Conservation (phyloP, 37 sponge, comb jelly and placozoan species). For the Chondrilla cf. caribensis region DNA sequence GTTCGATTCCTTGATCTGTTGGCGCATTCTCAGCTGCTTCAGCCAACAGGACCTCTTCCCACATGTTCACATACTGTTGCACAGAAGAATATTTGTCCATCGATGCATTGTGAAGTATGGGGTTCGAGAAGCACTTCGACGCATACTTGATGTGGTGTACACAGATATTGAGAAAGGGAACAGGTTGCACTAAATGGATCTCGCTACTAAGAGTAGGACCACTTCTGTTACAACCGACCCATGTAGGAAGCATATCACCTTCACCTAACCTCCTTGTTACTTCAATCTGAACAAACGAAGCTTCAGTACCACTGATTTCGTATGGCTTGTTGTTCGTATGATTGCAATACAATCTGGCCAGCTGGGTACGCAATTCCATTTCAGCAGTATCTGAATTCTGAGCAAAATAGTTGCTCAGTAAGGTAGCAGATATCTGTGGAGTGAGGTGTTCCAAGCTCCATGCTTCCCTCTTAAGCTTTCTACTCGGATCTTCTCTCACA, state of each 20-base stretch:
- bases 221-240: constrained; percentile 34
- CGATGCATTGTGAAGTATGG: constrained; percentile 41
- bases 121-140: constrained; percentile 61
- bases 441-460: too few relatives aligned
- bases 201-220: constrained; percentile 28
- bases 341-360: too few relatives aligned
- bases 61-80: constrained; percentile 38
- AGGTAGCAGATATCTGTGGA: too few relatives aligned
- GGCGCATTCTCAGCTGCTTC: constrained; percentile 53
- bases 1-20: background rate
- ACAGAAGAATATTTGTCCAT: constrained; percentile 22
- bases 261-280: background rate
- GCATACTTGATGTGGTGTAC: constrained; percentile 59
- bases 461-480: too few relatives aligned
- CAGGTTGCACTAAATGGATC: constrained; percentile 50
- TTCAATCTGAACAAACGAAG: background rate
- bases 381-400: too few relatives aligned
- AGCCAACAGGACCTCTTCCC: constrained; percentile 65
- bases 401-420: too few relatives aligned
- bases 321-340: too few relatives aligned
- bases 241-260: constrained; percentile 26
- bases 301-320: too few relatives aligned
- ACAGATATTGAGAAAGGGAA: constrained; percentile 47
- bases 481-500: background rate
- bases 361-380: too few relatives aligned